Percentiles rank a stretch among this genome's conserved stretches.
These are phyloP conservation scores for Rhorus exstirpatorius DNA, from an alignment of 2,888 invertebrate species.

Conservation along the genomic window DNA sequence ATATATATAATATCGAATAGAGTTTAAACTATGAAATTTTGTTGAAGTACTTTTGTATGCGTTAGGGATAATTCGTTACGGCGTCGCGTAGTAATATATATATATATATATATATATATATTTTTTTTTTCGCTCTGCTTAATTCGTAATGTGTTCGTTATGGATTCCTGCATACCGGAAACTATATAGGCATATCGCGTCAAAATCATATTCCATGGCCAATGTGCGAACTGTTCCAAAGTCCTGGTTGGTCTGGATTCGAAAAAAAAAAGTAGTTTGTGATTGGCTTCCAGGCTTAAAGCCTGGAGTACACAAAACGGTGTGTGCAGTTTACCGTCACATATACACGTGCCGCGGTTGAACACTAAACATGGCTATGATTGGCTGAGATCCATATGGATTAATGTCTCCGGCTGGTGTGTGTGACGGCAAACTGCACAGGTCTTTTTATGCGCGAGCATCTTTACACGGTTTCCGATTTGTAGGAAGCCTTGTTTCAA, in stretches of 20 bases:
- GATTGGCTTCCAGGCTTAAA: no score
- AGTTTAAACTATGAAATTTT: conserved; percentile 29
- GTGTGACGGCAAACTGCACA: no score
- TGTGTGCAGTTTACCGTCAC: no score
- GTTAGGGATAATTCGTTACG: conserved; percentile 7
- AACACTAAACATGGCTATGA: no score
- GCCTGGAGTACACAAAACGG: not conserved
- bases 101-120: no score
- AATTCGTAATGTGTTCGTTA: conserved; percentile 2
- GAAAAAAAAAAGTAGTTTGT: not conserved
- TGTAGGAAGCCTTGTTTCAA: not conserved
- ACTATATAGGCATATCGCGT: not conserved
- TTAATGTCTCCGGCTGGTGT: no score
- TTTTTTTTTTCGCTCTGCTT: conserved; percentile 15
- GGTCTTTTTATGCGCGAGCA: no score
- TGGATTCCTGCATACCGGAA: not conserved
- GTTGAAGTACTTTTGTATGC: conserved; percentile 17
- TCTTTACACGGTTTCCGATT: not conserved
- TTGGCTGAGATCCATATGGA: no score
- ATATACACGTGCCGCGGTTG: no score
- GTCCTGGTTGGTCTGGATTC: conserved; percentile 8
- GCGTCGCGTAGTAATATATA: conserved; percentile 5
- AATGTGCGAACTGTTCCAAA: not conserved
- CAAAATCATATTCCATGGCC: not conserved
- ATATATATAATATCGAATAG: conserved; percentile 29